Conservation (phyloP, 1,140 invertebrate genomes). For the Drosophila bipectinata region DNA sequence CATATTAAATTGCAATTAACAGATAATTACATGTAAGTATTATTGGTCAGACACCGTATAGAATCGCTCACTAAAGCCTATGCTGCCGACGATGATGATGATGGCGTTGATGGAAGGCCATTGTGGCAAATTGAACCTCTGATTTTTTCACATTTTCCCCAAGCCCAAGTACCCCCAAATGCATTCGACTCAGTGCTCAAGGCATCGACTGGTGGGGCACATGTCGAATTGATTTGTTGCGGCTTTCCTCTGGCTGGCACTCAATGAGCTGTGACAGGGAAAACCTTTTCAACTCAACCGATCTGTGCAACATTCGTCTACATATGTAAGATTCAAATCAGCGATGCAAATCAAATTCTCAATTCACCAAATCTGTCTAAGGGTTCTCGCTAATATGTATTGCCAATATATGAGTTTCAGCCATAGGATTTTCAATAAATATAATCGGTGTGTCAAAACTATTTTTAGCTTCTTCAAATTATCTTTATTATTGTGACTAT, state of each 20-base stretch:
- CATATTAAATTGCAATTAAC: constrained; percentile 75
- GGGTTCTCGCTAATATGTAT: constrained; percentile 27
- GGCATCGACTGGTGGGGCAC: constrained; percentile 34
- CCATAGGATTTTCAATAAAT: background rate
- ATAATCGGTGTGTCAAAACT: background rate
- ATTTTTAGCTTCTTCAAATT: background rate
- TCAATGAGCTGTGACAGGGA: constrained; percentile 72
- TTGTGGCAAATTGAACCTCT: constrained; percentile 19
- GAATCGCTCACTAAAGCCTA: constrained; percentile 2
- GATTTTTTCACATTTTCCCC: constrained; percentile 3
- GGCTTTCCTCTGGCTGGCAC: constrained; percentile 39
- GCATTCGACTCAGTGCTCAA: constrained; percentile 39
- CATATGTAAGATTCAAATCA: constrained; percentile 43
- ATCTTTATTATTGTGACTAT: background rate
- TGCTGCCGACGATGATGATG: constrained; percentile 10
- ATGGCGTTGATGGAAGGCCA: constrained; percentile 6
- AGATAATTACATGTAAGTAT: constrained; percentile 54
- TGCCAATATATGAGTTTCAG: background rate
- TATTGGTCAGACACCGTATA: constrained; percentile 17
- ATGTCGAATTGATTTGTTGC: constrained; percentile 76
- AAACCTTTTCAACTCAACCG: constrained; percentile 69
- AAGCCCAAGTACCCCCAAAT: constrained; percentile 24
- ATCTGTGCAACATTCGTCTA: constrained; percentile 34
- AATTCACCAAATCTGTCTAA: constrained; percentile 40
- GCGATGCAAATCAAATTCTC: constrained; percentile 35